These are phyloP conservation scores for Zeugodacus cucurbitae DNA, from an alignment of 1,140 invertebrate genomes.

Conservation along the genomic window DNA sequence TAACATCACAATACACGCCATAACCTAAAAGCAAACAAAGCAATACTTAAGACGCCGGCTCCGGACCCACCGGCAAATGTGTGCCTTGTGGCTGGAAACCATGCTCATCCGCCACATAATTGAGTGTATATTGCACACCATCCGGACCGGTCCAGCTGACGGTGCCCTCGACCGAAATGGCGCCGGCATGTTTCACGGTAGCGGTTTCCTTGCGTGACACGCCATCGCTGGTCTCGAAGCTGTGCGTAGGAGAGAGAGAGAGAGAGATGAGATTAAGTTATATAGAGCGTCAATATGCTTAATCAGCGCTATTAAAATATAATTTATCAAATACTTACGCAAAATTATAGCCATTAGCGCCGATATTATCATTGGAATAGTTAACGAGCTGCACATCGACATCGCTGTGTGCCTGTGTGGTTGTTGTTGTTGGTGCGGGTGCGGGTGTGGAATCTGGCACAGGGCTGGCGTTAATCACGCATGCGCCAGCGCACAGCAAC, in stretches of 20 bases:
- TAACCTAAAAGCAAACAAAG: background rate
- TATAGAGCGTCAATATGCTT: background rate
- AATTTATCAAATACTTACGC: conserved; percentile 58
- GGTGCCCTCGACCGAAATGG: conserved; percentile 71
- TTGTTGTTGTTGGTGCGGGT: background rate
- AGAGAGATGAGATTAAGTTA: background rate
- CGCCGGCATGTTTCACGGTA: conserved; percentile 69
- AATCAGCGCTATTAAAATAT: background rate
- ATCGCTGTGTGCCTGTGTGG: background rate
- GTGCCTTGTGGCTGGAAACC: conserved; percentile 74
- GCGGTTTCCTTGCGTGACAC: conserved; percentile 73
- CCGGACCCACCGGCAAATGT: conserved; percentile 63
- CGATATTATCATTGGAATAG: conserved; percentile 61
- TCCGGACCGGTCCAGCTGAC: conserved; percentile 77
- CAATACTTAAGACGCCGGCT: conserved; percentile 38
- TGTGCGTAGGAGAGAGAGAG: conserved; percentile 47
- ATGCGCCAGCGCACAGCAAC: background rate
- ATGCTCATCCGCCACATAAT: conserved; percentile 77
- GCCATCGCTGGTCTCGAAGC: conserved; percentile 77
- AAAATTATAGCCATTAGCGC: conserved; percentile 62
- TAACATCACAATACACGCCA: conserved; percentile 5
- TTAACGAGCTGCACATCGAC: conserved; percentile 55
- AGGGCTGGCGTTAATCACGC: conserved; percentile 35
- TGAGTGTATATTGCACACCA: conserved; percentile 72
- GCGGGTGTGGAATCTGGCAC: background rate